Conservation (phyloP, 2,888 invertebrate genomes). For the Argyra leucocephala region DNA sequence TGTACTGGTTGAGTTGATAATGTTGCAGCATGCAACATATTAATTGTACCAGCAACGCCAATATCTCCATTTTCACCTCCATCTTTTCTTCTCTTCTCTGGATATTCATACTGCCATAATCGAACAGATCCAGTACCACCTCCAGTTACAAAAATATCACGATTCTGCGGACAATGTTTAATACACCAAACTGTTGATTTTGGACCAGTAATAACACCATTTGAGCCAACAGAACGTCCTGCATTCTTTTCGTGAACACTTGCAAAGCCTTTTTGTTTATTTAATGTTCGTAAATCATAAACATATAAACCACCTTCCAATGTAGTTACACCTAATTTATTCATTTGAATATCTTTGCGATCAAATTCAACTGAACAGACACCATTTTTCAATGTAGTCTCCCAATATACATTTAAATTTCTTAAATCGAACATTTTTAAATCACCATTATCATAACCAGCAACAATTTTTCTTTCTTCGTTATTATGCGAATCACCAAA, state of each 20-base stretch:
- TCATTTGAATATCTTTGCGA: constrained; percentile 87
- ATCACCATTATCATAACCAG: constrained; percentile 95
- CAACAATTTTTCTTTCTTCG: constrained; percentile 73
- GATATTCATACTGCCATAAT: constrained; percentile 94
- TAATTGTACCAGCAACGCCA: constrained; percentile 69
- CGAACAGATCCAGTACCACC: constrained; percentile 84
- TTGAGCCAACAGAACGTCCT: constrained; percentile 41
- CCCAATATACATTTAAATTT: constrained; percentile 77
- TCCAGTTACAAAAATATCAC: constrained; percentile 83
- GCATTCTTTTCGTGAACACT: constrained; percentile 46
- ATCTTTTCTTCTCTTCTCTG: constrained; percentile 59
- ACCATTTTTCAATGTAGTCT: constrained; percentile 85
- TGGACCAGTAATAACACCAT: constrained; percentile 49
- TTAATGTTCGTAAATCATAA: constrained; percentile 80
- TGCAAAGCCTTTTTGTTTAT: constrained; percentile 77
- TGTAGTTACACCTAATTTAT: constrained; percentile 84
- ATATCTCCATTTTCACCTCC: constrained; percentile 60
- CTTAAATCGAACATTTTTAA: constrained; percentile 86
- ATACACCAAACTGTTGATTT: constrained; percentile 82
- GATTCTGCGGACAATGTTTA: constrained; percentile 84
- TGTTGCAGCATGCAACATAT: constrained; percentile 67
- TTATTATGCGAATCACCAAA: constrained; percentile 87
- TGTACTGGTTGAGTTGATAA: constrained; percentile 82
- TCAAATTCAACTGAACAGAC: constrained; percentile 85
- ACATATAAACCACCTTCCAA: constrained; percentile 83